phyloP scores from a whole-genome alignment of 2,888 invertebrate genomes.

The Zootermopsis nevadensis region DNA sequence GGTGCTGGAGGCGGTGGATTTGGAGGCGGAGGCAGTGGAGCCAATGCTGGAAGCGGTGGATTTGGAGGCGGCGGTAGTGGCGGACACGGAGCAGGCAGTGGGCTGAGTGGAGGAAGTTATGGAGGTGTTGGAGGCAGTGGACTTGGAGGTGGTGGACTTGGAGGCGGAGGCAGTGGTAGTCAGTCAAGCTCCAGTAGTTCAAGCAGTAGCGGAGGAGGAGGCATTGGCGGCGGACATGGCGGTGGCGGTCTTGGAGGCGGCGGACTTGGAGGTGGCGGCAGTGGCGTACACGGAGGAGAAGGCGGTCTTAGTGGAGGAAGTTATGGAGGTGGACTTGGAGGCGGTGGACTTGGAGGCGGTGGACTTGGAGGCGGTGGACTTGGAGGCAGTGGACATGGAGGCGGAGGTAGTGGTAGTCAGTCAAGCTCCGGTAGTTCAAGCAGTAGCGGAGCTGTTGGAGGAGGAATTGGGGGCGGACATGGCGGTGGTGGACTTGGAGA shows the following conservation, averaged over 20 bases:
- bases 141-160: constrained; percentile 10
- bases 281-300: constrained; percentile 3
- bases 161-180: constrained; percentile 20
- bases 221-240: background rate
- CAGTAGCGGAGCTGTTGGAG: background rate
- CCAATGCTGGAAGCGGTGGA: background rate
- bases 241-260: background rate
- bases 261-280: background rate
- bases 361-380: background rate
- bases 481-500: constrained; percentile 5
- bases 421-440: constrained; percentile 12
- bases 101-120: background rate
- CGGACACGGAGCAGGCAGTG: background rate
- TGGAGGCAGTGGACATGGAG: constrained; percentile 3
- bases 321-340: background rate
- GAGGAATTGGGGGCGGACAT: constrained; percentile 32
- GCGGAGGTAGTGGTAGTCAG: constrained; percentile 14
- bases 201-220: constrained; percentile 49
- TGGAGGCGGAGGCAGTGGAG: background rate
- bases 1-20: background rate
- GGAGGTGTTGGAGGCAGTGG: background rate
- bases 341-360: background rate
- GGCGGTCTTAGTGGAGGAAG: background rate
- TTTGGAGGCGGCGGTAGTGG: constrained; percentile 7
- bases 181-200: constrained; percentile 52